Percentiles rank a stretch among this genome's conserved stretches.
These are phyloP conservation scores for Cranoglanis bouderius DNA, from an alignment of 2,113 vertebrate species.

Conservation along the genomic window DNA sequence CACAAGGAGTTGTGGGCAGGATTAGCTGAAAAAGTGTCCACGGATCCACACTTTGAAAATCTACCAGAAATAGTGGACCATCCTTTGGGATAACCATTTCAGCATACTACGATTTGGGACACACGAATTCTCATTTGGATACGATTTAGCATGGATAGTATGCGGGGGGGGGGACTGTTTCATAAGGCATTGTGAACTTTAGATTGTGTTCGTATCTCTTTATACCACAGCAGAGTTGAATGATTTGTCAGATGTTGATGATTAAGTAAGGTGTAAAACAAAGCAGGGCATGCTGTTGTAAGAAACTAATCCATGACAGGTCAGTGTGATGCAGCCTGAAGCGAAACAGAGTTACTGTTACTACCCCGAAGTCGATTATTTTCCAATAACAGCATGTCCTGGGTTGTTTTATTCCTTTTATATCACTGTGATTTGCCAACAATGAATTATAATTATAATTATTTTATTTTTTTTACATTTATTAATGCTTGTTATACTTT, in stretches of 20 bases:
- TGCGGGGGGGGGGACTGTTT: neutral
- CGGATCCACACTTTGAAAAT: no score
- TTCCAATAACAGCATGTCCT: neutral
- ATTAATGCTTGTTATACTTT: neutral
- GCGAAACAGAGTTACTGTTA: neutral
- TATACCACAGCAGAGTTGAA: neutral
- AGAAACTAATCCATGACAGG: neutral
- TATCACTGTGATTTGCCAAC: neutral
- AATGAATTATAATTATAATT: neutral
- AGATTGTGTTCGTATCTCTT: neutral
- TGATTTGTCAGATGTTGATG: neutral
- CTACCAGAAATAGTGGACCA: no score
- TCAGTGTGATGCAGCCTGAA: neutral
- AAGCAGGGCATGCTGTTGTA: neutral
- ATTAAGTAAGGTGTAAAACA: neutral
- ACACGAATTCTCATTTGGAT: no score
- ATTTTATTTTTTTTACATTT: neutral
- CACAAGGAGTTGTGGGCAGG: no score
- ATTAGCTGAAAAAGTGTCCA: no score
- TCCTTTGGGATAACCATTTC: no score
- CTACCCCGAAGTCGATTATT: neutral
- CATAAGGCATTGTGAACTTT: neutral
- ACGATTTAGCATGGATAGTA: no score
- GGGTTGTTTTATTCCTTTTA: neutral
- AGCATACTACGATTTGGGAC: no score